Percentiles rank a stretch among this genome's conserved stretches.
Evolutionary conservation across 2,113 vertebrate species (phyloP).

Genomic region (Cyanoramphus novaezelandiae): DNA sequence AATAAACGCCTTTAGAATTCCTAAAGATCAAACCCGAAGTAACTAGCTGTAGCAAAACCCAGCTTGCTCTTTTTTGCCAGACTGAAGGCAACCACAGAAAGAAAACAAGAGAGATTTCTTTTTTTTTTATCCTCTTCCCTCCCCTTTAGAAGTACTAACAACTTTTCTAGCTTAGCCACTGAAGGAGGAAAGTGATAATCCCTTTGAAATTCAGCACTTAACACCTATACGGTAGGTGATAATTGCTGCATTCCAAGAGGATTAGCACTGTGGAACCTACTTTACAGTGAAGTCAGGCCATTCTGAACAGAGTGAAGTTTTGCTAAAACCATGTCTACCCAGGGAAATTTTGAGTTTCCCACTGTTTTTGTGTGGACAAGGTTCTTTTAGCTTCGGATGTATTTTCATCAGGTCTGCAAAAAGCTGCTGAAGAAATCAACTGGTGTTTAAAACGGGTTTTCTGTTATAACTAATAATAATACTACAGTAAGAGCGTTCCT

Average conservation of each 20-base stretch:
- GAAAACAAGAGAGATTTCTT: background rate
- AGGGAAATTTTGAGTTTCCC: slow-evolving; percentile 23
- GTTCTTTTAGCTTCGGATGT: background rate
- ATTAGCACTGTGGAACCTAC: slow-evolving; percentile 65
- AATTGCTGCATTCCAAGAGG: slow-evolving; percentile 72
- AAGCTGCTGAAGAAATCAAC: background rate
- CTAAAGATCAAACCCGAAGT: background rate
- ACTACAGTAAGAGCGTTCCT: background rate
- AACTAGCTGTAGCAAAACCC: slow-evolving; percentile 19
- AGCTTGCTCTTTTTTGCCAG: background rate
- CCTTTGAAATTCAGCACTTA: slow-evolving; percentile 73
- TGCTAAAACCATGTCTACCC: slow-evolving; percentile 29
- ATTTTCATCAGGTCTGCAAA: background rate
- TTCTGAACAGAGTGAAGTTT: slow-evolving; percentile 45
- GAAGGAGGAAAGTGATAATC: slow-evolving; percentile 68
- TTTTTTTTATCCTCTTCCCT: background rate
- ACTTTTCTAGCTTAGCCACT: slow-evolving; percentile 51
- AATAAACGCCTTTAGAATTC: slow-evolving; percentile 12
- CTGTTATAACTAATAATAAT: background rate
- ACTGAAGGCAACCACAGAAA: background rate
- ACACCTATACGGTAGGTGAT: slow-evolving; percentile 71
- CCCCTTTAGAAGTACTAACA: slow-evolving; percentile 47
- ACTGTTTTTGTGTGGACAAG: background rate
- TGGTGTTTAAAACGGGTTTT: background rate
- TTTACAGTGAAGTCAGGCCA: slow-evolving; percentile 49